These are phyloP conservation scores for Caenorhabditis sp. DNA, from an alignment of 2,888 invertebrate genomes.

Conservation along the genomic window DNA sequence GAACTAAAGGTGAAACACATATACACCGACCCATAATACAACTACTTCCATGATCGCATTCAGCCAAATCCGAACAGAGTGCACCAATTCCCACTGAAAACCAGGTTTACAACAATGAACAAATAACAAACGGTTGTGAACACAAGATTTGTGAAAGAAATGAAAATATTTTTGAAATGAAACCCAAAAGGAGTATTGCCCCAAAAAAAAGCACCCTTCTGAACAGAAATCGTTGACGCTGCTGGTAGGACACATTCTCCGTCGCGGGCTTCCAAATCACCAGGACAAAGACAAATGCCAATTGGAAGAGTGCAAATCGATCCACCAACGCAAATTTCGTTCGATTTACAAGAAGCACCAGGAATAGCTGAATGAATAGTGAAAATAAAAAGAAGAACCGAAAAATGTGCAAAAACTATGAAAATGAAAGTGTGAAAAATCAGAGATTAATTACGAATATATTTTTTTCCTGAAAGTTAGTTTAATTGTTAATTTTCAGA, in stretches of 20 bases:
- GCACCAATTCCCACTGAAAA: constrained; percentile 66
- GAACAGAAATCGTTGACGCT: constrained; percentile 44
- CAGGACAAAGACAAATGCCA: constrained; percentile 67
- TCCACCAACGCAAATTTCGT: constrained; percentile 67
- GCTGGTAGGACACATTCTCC: constrained; percentile 64
- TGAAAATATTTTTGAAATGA: too few relatives aligned
- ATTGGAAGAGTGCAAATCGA: constrained; percentile 64
- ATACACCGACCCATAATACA: constrained; percentile 65
- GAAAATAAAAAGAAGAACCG: constrained; percentile 4
- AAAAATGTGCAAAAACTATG: constrained; percentile 6
- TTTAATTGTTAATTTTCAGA: too few relatives aligned
- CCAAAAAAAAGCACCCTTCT: constrained; percentile 38
- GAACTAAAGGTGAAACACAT: constrained; percentile 63
- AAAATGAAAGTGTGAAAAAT: too few relatives aligned
- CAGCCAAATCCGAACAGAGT: constrained; percentile 59
- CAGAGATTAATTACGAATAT: too few relatives aligned
- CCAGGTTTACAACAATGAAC: not conserved
- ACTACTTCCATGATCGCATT: constrained; percentile 59
- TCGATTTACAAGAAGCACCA: constrained; percentile 62
- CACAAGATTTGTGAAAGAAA: too few relatives aligned
- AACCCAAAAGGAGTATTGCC: constrained; percentile 2
- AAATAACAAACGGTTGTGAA: not conserved
- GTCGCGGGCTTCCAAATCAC: constrained; percentile 60
- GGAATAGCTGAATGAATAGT: constrained; percentile 44
- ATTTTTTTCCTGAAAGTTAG: too few relatives aligned